Conservation (phyloP, 2,888 invertebrate genomes). For the Pristionchus japonicus region DNA sequence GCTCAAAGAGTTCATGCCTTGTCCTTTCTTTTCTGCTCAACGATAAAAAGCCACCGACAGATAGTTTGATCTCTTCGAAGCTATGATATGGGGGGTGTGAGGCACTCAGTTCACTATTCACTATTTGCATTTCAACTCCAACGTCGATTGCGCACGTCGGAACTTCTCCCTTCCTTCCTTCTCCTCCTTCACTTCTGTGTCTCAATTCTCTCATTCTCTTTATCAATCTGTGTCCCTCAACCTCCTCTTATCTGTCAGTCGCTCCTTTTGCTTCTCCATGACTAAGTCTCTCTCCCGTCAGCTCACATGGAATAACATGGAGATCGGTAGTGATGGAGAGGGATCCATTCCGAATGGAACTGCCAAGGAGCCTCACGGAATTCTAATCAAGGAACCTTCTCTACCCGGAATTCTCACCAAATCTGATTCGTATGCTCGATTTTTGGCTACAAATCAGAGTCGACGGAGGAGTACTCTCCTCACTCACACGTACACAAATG, state of each 20-base stretch:
- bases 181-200: conserved; percentile 1
- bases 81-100: conserved; percentile 13
- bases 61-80: conserved; percentile 27
- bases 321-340: not conserved
- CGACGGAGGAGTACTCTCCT: conserved; percentile 24
- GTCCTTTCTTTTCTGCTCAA: not conserved
- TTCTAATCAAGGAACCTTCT: conserved; percentile 1
- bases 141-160: not conserved
- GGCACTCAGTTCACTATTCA: conserved; percentile 37
- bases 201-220: conserved; percentile 34
- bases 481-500: conserved; percentile 46
- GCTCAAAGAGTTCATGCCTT: not conserved
- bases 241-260: conserved; percentile 33
- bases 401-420: conserved; percentile 24
- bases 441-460: not conserved
- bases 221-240: conserved; percentile 1
- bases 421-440: conserved; percentile 26
- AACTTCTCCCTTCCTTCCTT: not conserved
- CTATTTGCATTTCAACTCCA: conserved; percentile 37
- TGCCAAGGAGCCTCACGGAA: not conserved
- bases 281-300: conserved; percentile 33
- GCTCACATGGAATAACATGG: conserved; percentile 45
- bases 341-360: not conserved
- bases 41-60: not conserved
- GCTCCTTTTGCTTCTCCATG: conserved; percentile 21